Base-by-base conservation (phyloP, 2,888 invertebrate genomes). In the Sinopyrophorus schimmeli region DNA sequence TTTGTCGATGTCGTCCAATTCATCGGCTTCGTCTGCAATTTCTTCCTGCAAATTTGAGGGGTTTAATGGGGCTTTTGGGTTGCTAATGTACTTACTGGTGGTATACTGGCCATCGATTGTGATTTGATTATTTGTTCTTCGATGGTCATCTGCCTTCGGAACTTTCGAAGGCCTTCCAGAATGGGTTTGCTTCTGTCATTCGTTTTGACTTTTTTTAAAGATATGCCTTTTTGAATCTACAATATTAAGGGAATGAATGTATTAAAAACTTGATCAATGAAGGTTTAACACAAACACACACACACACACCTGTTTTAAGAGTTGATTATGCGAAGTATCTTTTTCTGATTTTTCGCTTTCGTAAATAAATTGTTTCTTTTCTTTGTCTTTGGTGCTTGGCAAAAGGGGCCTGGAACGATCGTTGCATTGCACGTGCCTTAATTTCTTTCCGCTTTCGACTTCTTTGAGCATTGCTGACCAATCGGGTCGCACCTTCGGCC, bases 401-500 rank as follows among this genome's bases (percentile, higher is more conserved):
- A 80, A 63, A 6, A 80, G 66, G 0, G 80, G 80, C 54, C 71
- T 70, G 16, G 78, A 86, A 74, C 90, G 81, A 70, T 92, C 92
- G 72, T 92, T 92, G 72, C 90, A 90, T 62, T 86, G 81, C 32
- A 92, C 90, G 66, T 92, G 87, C 65, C 83, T 86, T 55, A 92
- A 74, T 67, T 86, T 87, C 64, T 72, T 84, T 34, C 90, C 89
- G 55, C 81, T 76, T 68, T 92, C 91, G n/a, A 92, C 88, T 71
- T 92, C 92, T 71, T 92, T 91, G 85, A 92, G 88, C 86, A 92
- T 87, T 62, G 86, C 83, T 9, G 83, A 87, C 92, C 92, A 92
- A 69, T 92, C 92, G 0, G 92, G 92, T 58, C 92, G 81, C 66
- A 80, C 84, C 57, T 91, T 79, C 0, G 92, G 90, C 59, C 90